These are phyloP conservation scores for Seriola dumerili DNA, from an alignment of 2,113 vertebrate species.

Conservation along the genomic window DNA sequence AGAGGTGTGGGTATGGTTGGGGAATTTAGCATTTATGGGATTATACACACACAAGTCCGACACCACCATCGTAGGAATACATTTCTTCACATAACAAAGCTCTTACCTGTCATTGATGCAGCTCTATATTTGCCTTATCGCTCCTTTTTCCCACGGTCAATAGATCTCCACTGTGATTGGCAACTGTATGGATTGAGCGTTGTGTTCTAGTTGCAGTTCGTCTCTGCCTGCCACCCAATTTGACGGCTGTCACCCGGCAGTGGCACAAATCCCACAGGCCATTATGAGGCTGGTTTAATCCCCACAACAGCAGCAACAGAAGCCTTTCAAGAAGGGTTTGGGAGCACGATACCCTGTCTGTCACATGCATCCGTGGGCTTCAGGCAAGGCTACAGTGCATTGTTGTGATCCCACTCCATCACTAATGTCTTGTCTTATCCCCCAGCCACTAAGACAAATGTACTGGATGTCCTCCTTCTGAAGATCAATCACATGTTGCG, in stretches of 20 bases:
- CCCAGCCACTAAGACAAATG: conserved; percentile 61
- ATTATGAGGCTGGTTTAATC: conserved; percentile 82
- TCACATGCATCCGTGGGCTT: conserved; percentile 71
- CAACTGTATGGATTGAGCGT: conserved; percentile 67
- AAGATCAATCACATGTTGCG: conserved; percentile 57
- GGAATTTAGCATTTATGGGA: conserved; percentile 71
- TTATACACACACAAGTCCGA: conserved; percentile 60
- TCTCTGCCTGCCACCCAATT: conserved; percentile 78
- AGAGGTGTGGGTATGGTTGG: conserved; percentile 54
- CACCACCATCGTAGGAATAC: not conserved
- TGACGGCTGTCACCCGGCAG: conserved; percentile 75
- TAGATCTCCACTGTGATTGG: conserved; percentile 75
- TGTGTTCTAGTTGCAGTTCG: conserved; percentile 73
- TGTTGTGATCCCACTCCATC: conserved; percentile 73
- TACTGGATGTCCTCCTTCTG: conserved; percentile 57
- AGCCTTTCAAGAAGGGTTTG: conserved; percentile 75
- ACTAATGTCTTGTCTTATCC: conserved; percentile 69
- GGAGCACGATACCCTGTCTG: conserved; percentile 79
- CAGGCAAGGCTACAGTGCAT: conserved; percentile 56
- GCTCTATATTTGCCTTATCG: conserved; percentile 57
- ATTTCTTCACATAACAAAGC: conserved; percentile 23
- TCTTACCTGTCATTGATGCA: conserved; percentile 54
- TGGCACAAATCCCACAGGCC: conserved; percentile 81
- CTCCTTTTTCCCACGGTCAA: conserved; percentile 48
- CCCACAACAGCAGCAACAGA: conserved; percentile 70